phyloP scores from a whole-genome alignment of 2,797 vertebrate genomes.

The Peromyscus melanophrys region DNA sequence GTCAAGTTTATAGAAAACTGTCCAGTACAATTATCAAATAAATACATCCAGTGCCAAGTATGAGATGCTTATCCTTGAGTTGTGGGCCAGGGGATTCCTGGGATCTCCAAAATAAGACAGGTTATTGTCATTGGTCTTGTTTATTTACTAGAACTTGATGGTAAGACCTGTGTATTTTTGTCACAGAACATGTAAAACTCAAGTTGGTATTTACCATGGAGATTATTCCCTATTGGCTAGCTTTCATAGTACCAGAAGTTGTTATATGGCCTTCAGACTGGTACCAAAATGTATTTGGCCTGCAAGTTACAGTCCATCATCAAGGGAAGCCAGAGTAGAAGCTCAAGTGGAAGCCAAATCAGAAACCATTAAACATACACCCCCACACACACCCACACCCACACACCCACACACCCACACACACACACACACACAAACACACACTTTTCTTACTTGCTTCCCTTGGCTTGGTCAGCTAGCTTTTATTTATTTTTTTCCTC shows the following conservation, averaged over 20 bases:
- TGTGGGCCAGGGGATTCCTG: background rate
- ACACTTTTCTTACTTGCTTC: no score
- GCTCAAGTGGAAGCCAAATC: background rate
- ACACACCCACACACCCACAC: no score
- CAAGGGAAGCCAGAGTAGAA: background rate
- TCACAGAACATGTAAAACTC: background rate
- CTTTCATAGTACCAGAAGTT: background rate
- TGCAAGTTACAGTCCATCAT: background rate
- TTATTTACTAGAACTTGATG: background rate
- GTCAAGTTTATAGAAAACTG: background rate
- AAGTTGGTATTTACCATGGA: background rate
- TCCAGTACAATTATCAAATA: background rate
- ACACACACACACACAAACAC: no score
- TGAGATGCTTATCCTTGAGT: background rate
- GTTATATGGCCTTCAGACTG: background rate
- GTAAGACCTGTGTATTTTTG: background rate
- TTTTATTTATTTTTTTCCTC: no score
- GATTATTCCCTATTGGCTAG: fast-evolving
- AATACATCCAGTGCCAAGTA: background rate
- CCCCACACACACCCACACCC: no score
- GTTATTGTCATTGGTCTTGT: background rate
- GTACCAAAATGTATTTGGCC: background rate
- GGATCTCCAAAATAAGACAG: background rate
- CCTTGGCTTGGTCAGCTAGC: no score
- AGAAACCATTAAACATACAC: background rate